A percentile compares a stretch with the other conserved stretches of the same genome.
These are phyloP conservation scores for Potamarius usumacintae DNA, from an alignment of 2,113 vertebrate genomes.

Conservation along the genomic window DNA sequence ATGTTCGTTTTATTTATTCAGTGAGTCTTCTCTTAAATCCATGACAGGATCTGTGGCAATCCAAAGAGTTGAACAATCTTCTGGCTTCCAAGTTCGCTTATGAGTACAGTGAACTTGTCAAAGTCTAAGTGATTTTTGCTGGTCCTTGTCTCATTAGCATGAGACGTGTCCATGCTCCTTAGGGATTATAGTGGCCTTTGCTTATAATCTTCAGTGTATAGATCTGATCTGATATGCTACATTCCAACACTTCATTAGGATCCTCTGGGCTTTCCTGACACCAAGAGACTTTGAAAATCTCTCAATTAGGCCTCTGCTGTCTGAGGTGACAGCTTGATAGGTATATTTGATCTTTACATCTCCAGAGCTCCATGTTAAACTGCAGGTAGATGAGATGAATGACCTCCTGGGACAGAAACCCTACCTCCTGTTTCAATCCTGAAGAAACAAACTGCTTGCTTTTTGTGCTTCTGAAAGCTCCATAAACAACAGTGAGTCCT, in stretches of 20 bases:
- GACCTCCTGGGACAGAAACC: conserved; percentile 21
- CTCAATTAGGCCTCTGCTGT: conserved; percentile 1
- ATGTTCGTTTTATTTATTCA: not conserved
- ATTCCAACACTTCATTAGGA: not conserved
- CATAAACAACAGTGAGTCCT: not conserved
- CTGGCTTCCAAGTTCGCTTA: not conserved
- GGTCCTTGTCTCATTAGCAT: not conserved
- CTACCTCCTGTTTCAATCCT: conserved; percentile 10
- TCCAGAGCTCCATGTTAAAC: not conserved
- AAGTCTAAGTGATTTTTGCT: not conserved
- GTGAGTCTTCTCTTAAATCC: not conserved
- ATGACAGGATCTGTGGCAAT: not conserved
- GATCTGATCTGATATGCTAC: not conserved
- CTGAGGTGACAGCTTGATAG: not conserved
- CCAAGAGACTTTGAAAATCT: conserved; percentile 1
- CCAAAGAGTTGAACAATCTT: not conserved
- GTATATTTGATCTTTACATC: not conserved
- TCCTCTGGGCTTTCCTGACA: not conserved
- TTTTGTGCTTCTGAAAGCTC: not conserved
- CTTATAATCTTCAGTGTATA: not conserved
- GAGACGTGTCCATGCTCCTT: not conserved
- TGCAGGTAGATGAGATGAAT: not conserved
- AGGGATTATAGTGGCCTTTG: not conserved
- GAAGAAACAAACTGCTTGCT: not conserved
- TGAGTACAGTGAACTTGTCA: not conserved